These are phyloP conservation scores for Alcedo atthis DNA, from an alignment of 2,797 vertebrate species.

Conservation along the genomic window DNA sequence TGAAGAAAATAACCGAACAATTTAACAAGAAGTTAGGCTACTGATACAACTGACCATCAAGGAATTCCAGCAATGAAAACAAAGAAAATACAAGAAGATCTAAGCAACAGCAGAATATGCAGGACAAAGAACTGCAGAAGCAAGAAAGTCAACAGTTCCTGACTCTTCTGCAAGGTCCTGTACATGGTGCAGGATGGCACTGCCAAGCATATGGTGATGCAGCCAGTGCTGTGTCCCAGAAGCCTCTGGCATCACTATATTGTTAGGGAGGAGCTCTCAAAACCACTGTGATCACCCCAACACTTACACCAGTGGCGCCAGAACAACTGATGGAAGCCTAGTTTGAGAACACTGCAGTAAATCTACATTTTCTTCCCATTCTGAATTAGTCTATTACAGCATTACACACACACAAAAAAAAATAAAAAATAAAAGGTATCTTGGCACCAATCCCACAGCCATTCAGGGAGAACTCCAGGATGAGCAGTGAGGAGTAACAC, in stretches of 20 bases:
- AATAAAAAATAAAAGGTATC: not conserved
- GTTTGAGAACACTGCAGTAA: not conserved
- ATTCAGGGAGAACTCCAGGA: not conserved
- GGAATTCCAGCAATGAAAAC: not conserved
- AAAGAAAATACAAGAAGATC: not conserved
- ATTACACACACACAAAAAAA: not conserved
- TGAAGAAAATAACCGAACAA: not conserved
- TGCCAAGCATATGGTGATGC: fast-evolving
- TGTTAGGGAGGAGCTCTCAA: not conserved
- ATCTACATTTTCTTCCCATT: not conserved
- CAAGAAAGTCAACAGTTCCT: not conserved
- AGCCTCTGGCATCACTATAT: not conserved
- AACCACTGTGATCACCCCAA: not conserved
- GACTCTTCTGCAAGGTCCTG: not conserved
- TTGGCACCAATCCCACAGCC: not conserved
- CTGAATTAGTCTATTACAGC: not conserved
- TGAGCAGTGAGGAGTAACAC: constrained; percentile 5
- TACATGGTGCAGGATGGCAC: not conserved
- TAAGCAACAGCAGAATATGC: not conserved
- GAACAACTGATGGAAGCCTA: not conserved
- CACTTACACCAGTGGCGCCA: fast-evolving
- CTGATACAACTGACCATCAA: not conserved
- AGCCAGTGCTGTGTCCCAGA: not conserved
- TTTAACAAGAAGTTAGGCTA: not conserved
- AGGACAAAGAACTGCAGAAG: not conserved